phyloP scores from a whole-genome alignment of 2,113 vertebrate genomes.

The Stigmatopora nigra region DNA sequence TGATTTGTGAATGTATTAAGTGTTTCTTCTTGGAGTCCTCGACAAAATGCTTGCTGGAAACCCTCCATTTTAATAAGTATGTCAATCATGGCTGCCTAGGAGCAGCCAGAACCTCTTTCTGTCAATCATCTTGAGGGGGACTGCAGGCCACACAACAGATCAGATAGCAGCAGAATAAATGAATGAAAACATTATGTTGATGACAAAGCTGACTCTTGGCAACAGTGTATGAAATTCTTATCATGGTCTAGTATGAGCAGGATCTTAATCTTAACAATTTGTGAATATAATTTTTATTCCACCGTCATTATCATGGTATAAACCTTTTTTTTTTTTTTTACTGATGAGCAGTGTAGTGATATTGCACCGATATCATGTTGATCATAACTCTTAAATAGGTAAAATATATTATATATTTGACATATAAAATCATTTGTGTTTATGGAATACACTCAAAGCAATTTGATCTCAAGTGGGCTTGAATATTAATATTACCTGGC shows the following conservation, averaged over 20 bases:
- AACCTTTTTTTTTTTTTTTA: background rate
- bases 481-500: too few relatives aligned
- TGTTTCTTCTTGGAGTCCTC: slow-evolving; percentile 33
- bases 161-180: slow-evolving; percentile 45
- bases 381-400: too few relatives aligned
- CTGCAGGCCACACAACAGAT: slow-evolving; percentile 26
- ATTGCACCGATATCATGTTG: background rate
- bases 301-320: background rate
- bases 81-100: slow-evolving; percentile 54
- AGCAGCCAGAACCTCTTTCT: slow-evolving; percentile 43
- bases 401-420: too few relatives aligned
- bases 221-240: slow-evolving; percentile 40
- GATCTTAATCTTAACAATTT: slow-evolving; percentile 9
- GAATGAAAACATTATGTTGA: slow-evolving; percentile 48
- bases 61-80: slow-evolving; percentile 38
- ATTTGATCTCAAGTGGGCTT: too few relatives aligned
- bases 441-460: too few relatives aligned
- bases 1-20: slow-evolving; percentile 32
- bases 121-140: slow-evolving; percentile 48
- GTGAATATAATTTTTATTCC: background rate
- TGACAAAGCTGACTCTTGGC: slow-evolving; percentile 43
- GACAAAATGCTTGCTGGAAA: slow-evolving; percentile 47
- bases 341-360: background rate
- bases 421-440: too few relatives aligned
- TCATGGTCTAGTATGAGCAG: slow-evolving; percentile 28